Evolutionary conservation across 1,140 invertebrate species (phyloP), one percentile per base, ranked within the genome.

Genomic region (Anadara kagoshimensis): DNA sequence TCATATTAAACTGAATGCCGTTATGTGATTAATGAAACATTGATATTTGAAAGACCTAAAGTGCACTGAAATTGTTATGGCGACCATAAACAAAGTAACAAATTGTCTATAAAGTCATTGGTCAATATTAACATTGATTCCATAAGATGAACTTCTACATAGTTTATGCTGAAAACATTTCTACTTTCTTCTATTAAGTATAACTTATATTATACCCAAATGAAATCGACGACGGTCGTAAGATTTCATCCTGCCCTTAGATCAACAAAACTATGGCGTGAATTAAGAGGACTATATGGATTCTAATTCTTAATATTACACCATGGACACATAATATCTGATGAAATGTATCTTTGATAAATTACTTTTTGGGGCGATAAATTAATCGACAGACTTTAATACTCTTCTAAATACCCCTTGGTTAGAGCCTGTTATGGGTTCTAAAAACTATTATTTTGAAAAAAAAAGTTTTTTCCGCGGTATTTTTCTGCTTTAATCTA

Each of bases 161-260:
- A 22, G 56, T 57, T 57, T 57, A 57, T 20, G 56, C 18, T 18
- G 56, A 24, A 20, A 14, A 57, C 24, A 22, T 57, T 57, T 57
- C 24, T 24, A 14, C 56, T 14, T 14, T 22, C 24, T 57, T 57
- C 56, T 26, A 57, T 57, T 57, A 57, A 57, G 24, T 26, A 57
- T 57, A 57, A 57, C 56, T 57, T 57, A 57, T 57, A 57, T 57
- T 57, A 57, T 57, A 57, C 56, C 56, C 56, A 57, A 57, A 57
- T 57, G 56, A 26, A 57, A 57, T 57, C 56, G 18, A 22, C 56
- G 24, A 24, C n/a, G 24, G n/a, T 57, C 24, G 24, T 57, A 57
- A 26, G 56, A 57, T 20, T 57, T 57, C 56, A 18, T 57, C 12
- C n/a, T 26, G 14, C 18, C 24, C 18, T 26, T 57, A 57, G 18